Percentiles rank a stretch among this genome's conserved stretches.
Evolutionary conservation across 2,113 vertebrate species (phyloP).

Genomic region (Protobothrops flavoviridis): DNA sequence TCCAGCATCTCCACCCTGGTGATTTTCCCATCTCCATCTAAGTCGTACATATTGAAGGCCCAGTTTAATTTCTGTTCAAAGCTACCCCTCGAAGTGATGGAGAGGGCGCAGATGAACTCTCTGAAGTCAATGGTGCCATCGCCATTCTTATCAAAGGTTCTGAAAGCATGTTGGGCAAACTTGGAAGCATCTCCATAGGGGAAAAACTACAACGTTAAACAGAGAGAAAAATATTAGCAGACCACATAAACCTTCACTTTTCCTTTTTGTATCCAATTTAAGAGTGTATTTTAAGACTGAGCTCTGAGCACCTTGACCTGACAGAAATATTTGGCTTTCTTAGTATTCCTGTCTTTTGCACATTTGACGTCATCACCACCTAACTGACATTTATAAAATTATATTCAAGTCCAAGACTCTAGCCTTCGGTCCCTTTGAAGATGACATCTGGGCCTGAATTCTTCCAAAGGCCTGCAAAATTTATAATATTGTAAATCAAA

Average conservation of each 20-base stretch:
- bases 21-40: constrained; percentile 98
- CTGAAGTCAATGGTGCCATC: constrained; percentile 99
- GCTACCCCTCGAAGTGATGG: constrained; percentile 96
- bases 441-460: constrained; percentile 4
- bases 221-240: background rate
- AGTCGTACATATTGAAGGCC: constrained; percentile 99
- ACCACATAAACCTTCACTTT: background rate
- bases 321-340: background rate
- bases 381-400: background rate
- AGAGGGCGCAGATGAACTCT: constrained; percentile 98
- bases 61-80: constrained; percentile 99
- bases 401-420: background rate
- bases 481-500: background rate
- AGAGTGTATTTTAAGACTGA: background rate
- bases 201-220: constrained; percentile 84
- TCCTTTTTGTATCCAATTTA: background rate
- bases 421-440: constrained; percentile 7
- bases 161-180: constrained; percentile 97
- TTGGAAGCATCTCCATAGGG: constrained; percentile 96
- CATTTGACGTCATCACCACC: background rate
- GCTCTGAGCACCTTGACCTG: background rate
- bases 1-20: constrained; percentile 98
- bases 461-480: constrained; percentile 5
- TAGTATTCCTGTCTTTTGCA: background rate
- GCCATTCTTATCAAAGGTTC: constrained; percentile 97